phyloP scores from a whole-genome alignment of 2,888 invertebrate genomes.

The Melieria omissa region DNA sequence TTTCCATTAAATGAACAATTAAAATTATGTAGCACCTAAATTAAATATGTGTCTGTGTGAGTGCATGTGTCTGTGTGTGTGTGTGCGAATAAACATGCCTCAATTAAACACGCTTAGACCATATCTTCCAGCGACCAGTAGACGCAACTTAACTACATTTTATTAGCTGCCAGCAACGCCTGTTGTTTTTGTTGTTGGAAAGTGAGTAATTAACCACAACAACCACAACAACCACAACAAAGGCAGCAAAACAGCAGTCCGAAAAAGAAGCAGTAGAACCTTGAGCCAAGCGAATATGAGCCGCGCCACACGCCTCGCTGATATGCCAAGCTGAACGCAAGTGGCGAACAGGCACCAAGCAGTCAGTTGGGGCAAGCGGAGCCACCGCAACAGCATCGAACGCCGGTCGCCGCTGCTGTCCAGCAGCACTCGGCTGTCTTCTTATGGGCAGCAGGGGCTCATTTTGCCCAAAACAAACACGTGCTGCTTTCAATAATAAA shows the following conservation, averaged over 20 bases:
- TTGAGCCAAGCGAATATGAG: too few relatives aligned
- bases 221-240: too few relatives aligned
- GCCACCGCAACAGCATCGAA: not conserved
- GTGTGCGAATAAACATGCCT: not conserved
- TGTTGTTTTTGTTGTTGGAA: too few relatives aligned
- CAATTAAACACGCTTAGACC: too few relatives aligned
- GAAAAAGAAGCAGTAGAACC: too few relatives aligned
- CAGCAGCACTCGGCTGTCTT: not conserved
- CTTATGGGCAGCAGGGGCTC: not conserved
- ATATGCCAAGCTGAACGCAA: not conserved
- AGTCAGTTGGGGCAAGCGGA: not conserved
- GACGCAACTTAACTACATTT: too few relatives aligned
- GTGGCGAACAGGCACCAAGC: not conserved
- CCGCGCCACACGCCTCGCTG: too few relatives aligned
- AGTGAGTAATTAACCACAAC: too few relatives aligned
- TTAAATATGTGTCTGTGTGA: not conserved
- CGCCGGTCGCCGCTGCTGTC: not conserved
- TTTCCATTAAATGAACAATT: constrained; percentile 32
- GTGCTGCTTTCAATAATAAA: constrained; percentile 67
- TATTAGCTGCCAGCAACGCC: too few relatives aligned
- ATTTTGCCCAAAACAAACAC: constrained; percentile 55
- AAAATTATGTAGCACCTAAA: constrained; percentile 38
- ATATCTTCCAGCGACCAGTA: too few relatives aligned
- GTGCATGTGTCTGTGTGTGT: not conserved
- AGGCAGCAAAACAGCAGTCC: too few relatives aligned